Base-by-base conservation (phyloP, 37 sponge, comb jelly and placozoan genomes). In the Diacarnus erythraeanus region DNA sequence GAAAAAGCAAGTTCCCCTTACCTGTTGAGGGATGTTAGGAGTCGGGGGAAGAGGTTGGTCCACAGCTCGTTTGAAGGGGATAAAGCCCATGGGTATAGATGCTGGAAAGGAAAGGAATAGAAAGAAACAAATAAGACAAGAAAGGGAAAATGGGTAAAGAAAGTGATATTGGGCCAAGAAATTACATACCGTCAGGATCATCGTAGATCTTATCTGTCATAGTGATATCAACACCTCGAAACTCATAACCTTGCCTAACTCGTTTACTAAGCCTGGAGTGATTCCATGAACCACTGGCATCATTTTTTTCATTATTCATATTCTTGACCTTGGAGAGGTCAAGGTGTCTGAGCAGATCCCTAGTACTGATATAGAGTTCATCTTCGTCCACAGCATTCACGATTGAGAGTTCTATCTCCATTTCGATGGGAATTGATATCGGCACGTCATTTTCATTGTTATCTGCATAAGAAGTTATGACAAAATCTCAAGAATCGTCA, bases 281-380 rank as follows among this genome's bases (percentile, higher is more conserved):
- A 25, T 10, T 40, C 4, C n/a, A 4, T 12, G 1, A 8, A 38
- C 15, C 9, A 41, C 3, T 40, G 23, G 41, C 43, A 12, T 42
- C 41, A 22, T 9, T 27, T 43, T 8, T 3, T 34, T 37, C 27
- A 1, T 8, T 18, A 27, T 63, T 64, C 77, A 61, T 42, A 0
- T 59, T 33, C 38, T 44, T 43, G 6, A 84, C 47, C 71, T 58
- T 84, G 3, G 72, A 69, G 0, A 78, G 78, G 30, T 84, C 78
- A 59, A 84, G 77, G 1, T 18, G 59, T 38, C 44, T 71, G n/a
- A 57, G 39, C 37, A 84, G 35, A 8, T 33, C 23, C 27, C 40
- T 77, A 0, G 85, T 84, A 47, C 59, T 42, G 29, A 61, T 34
- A 35, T 77, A 84, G 15, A 84, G 72, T 9, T 84, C 78, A 22